Conservation (phyloP, 2,113 vertebrate species). For the Dasyurus viverrinus region DNA sequence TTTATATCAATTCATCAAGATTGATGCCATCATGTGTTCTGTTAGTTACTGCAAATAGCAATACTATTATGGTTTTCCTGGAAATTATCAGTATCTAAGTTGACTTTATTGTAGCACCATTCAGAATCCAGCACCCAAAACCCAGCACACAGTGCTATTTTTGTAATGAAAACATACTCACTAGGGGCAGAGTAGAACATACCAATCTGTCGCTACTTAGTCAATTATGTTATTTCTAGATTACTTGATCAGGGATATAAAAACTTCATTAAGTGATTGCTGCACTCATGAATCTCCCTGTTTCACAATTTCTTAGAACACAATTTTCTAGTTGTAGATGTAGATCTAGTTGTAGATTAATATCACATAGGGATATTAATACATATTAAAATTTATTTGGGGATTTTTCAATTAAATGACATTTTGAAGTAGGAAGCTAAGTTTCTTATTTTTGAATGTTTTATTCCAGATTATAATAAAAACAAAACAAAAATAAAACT, state of each 20-base stretch:
- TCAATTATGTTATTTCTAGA: neutral
- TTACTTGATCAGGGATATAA: neutral
- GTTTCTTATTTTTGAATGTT: conserved; percentile 51
- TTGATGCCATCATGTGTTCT: neutral
- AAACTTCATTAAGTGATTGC: neutral
- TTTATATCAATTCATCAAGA: neutral
- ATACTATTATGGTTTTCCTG: neutral
- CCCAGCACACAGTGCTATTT: conserved; percentile 13
- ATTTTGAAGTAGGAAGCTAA: conserved; percentile 42
- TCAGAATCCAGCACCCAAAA: neutral
- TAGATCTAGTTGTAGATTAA: too few relatives aligned
- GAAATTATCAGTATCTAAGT: neutral
- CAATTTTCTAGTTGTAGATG: neutral
- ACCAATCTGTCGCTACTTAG: neutral
- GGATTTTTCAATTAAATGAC: conserved; percentile 22
- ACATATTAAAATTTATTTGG: neutral
- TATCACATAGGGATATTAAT: neutral
- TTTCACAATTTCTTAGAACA: conserved; percentile 1
- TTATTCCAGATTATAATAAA: conserved; percentile 29
- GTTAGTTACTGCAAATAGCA: neutral
- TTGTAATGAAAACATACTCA: conserved; percentile 40
- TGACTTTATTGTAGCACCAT: neutral
- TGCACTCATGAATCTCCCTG: neutral
- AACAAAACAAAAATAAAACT: neutral
- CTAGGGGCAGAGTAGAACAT: conserved; percentile 5